Conservation (phyloP, 2,113 vertebrate genomes). For the Pungitius pungitius region DNA sequence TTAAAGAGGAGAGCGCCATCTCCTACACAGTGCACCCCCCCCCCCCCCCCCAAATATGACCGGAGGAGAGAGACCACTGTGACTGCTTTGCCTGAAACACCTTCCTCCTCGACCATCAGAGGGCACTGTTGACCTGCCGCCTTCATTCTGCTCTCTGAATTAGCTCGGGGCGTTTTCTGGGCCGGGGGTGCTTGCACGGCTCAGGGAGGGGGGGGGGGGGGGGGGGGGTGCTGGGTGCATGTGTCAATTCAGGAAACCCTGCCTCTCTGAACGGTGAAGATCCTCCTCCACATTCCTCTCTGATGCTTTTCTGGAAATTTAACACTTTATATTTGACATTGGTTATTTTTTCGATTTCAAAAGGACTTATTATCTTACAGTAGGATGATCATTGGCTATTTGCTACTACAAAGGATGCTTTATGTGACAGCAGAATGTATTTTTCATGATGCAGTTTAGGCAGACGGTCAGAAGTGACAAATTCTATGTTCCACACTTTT, state of each 20-base stretch:
- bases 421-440: not conserved
- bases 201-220: no score
- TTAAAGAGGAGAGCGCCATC: not conserved
- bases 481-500: not conserved
- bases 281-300: not conserved
- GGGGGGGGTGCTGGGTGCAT: conserved; percentile 3
- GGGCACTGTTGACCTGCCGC: conserved; percentile 35
- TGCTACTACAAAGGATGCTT: not conserved
- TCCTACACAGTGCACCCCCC: not conserved
- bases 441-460: not conserved
- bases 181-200: conserved; percentile 2
- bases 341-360: not conserved
- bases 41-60: conserved; percentile 12
- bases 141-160: not conserved
- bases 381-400: not conserved
- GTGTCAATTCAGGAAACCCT: conserved; percentile 13
- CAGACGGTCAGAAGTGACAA: no score
- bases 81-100: not conserved
- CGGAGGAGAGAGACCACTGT: not conserved
- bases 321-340: not conserved
- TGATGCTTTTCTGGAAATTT: conserved; percentile 17
- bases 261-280: not conserved
- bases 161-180: conserved; percentile 48
- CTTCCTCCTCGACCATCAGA: conserved; percentile 46
- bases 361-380: not conserved